Evolutionary conservation across 2,888 invertebrate genomes (phyloP), one percentile per base, ranked within the genome.

Genomic region (Bellardia bayeri): DNA sequence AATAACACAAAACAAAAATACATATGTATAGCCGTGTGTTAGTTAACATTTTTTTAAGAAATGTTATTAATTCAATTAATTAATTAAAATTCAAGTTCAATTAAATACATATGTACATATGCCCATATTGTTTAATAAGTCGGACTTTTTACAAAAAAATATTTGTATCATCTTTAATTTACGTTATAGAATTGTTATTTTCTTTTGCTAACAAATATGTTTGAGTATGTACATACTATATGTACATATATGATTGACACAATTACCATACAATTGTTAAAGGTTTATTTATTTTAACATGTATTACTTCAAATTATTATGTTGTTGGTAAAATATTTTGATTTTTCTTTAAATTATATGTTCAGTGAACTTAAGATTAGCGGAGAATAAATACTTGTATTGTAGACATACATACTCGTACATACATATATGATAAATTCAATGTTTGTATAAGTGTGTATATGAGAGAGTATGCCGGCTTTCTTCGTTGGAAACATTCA

Each of bases 341-440:
- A 61, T 58, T 78, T 33, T 51, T 64, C n/a, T 54, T 40, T 40
- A 40, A 51, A 58, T 14, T 74, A 56, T 64, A 58, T 82, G 82
- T 74, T 82, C 82, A 82, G 45, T 82, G 82, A 82, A 82, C 82
- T 82, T 54, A 23, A 23, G 23, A 23, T 56, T 56, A 16, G 3
- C 23, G 23, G 56, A 9, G 56, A 23, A 7, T 42, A 42, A 42
- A 42, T 45, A 45, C 45, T 45, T 11, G 45, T 45, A 13, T 11
- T 54, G 1, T 23, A 23, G 0, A 23, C 23, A 23, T 23, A 23
- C 23, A 23, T 23, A 23, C 23, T 23, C 23, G 23, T 23, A n/a
- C n/a, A n/a, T n/a, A n/a, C n/a, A n/a, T n/a, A 23, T 23, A 51
- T 58, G n/a, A n/a, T 42, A 71, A 1, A 54, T 54, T 54, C 54